phyloP scores from a whole-genome alignment of 2,113 vertebrate genomes.

The Epinephelus fuscoguttatus region DNA sequence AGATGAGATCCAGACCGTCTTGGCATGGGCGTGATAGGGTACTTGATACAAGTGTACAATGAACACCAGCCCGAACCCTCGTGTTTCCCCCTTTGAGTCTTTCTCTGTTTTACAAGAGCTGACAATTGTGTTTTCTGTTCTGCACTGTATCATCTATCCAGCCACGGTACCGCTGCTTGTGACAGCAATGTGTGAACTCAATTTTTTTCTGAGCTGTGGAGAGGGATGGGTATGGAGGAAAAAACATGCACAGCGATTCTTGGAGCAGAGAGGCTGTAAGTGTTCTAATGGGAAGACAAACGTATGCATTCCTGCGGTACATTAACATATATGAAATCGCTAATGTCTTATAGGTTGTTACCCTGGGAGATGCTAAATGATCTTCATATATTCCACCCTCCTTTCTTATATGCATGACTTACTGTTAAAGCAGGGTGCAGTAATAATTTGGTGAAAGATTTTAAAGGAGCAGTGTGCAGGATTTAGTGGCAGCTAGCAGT shows the following conservation, averaged over 20 bases:
- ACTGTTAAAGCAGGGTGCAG: background rate
- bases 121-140: constrained; percentile 55
- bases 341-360: background rate
- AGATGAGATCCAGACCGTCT: constrained; percentile 21
- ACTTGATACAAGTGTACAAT: constrained; percentile 13
- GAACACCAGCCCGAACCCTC: background rate
- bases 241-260: constrained; percentile 7
- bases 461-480: background rate
- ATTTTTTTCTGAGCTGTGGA: constrained; percentile 7
- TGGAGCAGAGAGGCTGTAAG: background rate
- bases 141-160: constrained; percentile 44
- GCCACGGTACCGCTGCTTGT: constrained; percentile 41
- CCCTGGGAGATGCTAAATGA: constrained; percentile 28
- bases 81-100: constrained; percentile 17
- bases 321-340: background rate
- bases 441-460: background rate
- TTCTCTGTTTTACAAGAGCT: constrained; percentile 54
- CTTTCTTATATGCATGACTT: background rate
- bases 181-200: constrained; percentile 50
- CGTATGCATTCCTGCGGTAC: background rate
- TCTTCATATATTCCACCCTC: background rate
- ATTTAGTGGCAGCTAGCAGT: no score
- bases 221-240: background rate
- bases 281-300: background rate
- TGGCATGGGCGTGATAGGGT: background rate